Evolutionary conservation across 2,113 vertebrate genomes (phyloP).

Genomic region (Talpa occidentalis): DNA sequence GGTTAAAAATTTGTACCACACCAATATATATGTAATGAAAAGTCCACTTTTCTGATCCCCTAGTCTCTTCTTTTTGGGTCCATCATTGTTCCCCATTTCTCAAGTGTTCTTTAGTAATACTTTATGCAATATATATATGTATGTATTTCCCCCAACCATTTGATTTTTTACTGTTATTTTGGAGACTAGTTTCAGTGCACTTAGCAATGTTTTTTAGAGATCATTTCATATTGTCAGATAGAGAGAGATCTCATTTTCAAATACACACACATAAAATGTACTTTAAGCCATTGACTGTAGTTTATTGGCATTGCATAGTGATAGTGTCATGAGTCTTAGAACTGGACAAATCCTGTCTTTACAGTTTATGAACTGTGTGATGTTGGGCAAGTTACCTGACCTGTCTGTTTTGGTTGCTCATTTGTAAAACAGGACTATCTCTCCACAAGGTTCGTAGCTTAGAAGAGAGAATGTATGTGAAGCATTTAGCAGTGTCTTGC

Average conservation of each 20-base stretch:
- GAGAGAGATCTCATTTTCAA: background rate
- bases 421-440: conserved; percentile 38
- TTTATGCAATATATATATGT: background rate
- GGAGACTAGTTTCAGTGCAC: background rate
- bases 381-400: background rate
- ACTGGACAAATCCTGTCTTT: background rate
- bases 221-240: background rate
- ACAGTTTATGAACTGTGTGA: background rate
- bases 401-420: conserved; percentile 24
- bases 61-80: background rate
- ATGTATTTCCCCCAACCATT: background rate
- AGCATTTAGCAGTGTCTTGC: conserved; percentile 54
- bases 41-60: background rate
- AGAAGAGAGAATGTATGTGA: conserved; percentile 42
- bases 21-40: background rate
- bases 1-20: background rate
- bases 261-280: background rate
- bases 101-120: background rate
- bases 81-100: background rate
- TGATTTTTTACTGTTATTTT: background rate
- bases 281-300: background rate
- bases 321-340: background rate
- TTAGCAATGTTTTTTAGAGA: background rate
- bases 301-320: background rate
- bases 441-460: conserved; percentile 47